phyloP scores from a whole-genome alignment of 2,888 invertebrate species.

The Hirudinaria manillensis region DNA sequence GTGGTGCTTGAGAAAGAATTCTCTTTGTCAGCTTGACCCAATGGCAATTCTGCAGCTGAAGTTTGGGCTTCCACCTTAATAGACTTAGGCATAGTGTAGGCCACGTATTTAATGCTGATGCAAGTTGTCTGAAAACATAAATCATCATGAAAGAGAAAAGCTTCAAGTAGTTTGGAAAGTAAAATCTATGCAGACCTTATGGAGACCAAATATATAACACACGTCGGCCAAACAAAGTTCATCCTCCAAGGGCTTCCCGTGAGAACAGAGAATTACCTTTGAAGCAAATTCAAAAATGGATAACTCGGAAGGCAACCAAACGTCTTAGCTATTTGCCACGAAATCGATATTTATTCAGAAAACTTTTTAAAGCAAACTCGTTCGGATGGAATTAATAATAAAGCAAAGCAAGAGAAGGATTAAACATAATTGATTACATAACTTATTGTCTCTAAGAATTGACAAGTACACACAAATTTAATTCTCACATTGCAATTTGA shows the following conservation, averaged over 20 bases:
- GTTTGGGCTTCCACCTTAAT: neutral
- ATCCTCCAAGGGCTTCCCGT: neutral
- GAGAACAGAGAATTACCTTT: neutral
- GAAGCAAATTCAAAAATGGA: neutral
- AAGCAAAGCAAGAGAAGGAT: neutral
- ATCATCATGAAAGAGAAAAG: neutral
- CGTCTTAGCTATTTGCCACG: no score
- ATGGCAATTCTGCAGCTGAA: no score
- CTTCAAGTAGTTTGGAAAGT: neutral
- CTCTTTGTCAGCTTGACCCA: no score
- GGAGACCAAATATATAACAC: slow-evolving; percentile 1
- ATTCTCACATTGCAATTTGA: neutral
- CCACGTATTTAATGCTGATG: neutral
- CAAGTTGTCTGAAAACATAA: neutral
- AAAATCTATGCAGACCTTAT: slow-evolving; percentile 1
- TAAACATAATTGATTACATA: neutral
- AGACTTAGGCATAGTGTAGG: neutral
- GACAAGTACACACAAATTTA: neutral
- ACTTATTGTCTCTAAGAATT: neutral
- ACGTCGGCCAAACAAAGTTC: neutral
- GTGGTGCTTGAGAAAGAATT: no score
- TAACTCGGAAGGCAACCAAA: neutral
- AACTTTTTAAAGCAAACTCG: no score
- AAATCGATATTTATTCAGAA: no score
- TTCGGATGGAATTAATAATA: no score